Evolutionary conservation across 2,797 vertebrate genomes (phyloP).

Genomic region (Alcedo quadribrachys): DNA sequence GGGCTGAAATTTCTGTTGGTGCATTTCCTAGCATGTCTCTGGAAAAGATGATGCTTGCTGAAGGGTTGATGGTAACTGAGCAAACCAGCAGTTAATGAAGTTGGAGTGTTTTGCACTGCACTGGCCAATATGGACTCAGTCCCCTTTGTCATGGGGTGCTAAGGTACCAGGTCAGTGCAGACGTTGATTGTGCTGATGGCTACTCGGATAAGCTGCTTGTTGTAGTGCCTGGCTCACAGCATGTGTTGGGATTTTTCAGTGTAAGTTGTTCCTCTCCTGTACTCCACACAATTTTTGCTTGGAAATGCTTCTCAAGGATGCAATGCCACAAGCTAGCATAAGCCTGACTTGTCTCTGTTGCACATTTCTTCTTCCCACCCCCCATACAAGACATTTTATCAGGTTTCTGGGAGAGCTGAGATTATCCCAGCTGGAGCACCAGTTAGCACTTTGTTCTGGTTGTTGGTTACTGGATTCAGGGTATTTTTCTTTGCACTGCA

Average conservation of each 20-base stretch:
- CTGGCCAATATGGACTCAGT: background rate
- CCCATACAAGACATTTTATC: background rate
- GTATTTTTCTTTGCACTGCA: background rate
- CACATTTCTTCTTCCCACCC: rapidly evolving
- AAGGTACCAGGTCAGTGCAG: background rate
- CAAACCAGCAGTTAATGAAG: background rate
- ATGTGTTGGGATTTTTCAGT: background rate
- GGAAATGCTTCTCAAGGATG: background rate
- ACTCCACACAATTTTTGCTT: background rate
- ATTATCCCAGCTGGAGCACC: background rate
- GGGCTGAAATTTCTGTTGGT: background rate
- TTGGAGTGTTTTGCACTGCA: background rate
- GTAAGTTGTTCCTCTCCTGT: background rate
- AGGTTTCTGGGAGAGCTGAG: background rate
- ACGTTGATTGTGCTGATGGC: background rate
- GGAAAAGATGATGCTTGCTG: background rate
- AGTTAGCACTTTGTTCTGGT: background rate
- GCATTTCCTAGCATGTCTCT: background rate
- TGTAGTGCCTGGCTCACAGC: background rate
- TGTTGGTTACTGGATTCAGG: background rate
- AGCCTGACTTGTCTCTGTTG: background rate
- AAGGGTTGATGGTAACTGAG: background rate
- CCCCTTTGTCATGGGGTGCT: background rate
- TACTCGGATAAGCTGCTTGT: background rate
- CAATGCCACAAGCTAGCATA: background rate